Percentiles rank a stretch among this genome's conserved stretches.
Evolutionary conservation across 1,140 invertebrate species (phyloP).

Genomic region (Holcopasites calliopsidis): DNA sequence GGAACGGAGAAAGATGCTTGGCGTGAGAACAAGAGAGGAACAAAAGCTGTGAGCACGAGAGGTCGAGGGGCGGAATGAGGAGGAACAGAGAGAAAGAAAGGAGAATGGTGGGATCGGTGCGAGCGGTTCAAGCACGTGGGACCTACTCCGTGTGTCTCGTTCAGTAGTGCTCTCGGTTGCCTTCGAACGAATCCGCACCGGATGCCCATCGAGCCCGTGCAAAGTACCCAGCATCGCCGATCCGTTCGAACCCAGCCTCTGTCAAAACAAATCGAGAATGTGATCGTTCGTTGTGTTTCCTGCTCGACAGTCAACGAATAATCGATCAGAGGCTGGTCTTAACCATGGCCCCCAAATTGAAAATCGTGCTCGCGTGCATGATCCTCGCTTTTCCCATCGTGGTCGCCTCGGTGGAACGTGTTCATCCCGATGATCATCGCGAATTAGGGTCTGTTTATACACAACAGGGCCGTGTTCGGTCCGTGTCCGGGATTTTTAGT

Average conservation of each 20-base stretch:
- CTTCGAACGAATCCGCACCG: slow-evolving; percentile 70
- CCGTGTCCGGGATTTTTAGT: too few species aligned
- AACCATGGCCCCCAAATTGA: slow-evolving; percentile 33
- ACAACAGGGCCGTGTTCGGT: too few species aligned
- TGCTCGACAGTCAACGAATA: neutral
- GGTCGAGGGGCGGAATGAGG: slow-evolving; percentile 40
- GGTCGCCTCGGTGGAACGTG: neutral
- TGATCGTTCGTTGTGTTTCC: slow-evolving; percentile 4
- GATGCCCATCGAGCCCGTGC: slow-evolving; percentile 42
- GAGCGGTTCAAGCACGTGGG: slow-evolving; percentile 73
- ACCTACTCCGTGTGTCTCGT: slow-evolving; percentile 68
- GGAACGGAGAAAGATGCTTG: slow-evolving; percentile 52
- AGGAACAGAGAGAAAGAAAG: slow-evolving; percentile 59
- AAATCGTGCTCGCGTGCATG: slow-evolving; percentile 44
- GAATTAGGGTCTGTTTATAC: too few species aligned
- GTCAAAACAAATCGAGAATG: slow-evolving; percentile 37
- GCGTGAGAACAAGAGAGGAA: slow-evolving; percentile 44
- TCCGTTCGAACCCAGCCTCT: slow-evolving; percentile 7
- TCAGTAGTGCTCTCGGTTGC: slow-evolving; percentile 74
- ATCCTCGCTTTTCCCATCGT: slow-evolving; percentile 4
- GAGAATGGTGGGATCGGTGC: slow-evolving; percentile 69
- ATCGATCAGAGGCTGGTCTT: neutral
- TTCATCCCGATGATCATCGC: slow-evolving; percentile 5
- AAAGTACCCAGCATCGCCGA: slow-evolving; percentile 2
- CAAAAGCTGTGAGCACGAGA: slow-evolving; percentile 41